A percentile compares a stretch with the other conserved stretches of the same genome.
Evolutionary conservation across 2,888 invertebrate genomes (phyloP).

Genomic region (Dysmachus trigonus): DNA sequence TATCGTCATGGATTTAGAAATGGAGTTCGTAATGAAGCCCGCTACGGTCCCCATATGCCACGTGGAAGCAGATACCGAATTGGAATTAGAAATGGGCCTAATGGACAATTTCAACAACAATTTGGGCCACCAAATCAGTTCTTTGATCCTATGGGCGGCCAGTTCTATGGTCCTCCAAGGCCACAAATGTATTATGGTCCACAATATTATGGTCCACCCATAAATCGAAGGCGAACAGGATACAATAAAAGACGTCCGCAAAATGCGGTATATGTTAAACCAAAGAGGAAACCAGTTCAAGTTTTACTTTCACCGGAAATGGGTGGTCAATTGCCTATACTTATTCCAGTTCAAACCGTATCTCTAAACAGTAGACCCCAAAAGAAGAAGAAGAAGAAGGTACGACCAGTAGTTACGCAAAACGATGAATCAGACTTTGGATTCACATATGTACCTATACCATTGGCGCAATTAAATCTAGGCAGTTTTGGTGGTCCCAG

Average conservation of each 20-base stretch:
- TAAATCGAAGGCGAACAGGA: not conserved
- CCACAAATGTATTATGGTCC: not conserved
- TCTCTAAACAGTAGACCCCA: not conserved
- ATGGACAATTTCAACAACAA: not conserved
- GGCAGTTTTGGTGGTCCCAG: not conserved
- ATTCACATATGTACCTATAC: conserved; percentile 43
- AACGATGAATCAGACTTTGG: not conserved
- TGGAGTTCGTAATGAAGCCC: not conserved
- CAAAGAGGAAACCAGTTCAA: conserved; percentile 31
- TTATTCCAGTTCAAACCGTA: conserved; percentile 39
- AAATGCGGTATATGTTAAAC: not conserved
- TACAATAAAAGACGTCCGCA: not conserved
- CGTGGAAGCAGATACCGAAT: not conserved
- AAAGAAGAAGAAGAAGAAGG: conserved; percentile 26
- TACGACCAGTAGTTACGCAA: not conserved
- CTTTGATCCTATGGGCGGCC: not conserved
- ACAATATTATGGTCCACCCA: not conserved
- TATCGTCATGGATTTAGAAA: conserved; percentile 20
- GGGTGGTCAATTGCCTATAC: conserved; percentile 37
- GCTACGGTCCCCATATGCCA: not conserved
- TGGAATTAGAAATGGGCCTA: not conserved
- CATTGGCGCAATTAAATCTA: not conserved
- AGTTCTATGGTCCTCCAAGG: not conserved
- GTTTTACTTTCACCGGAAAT: conserved; percentile 38
- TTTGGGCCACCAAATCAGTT: not conserved